Evolutionary conservation across 2,888 invertebrate genomes (phyloP), one percentile per base, ranked within the genome.

Genomic region (Spicauda simplicius): DNA sequence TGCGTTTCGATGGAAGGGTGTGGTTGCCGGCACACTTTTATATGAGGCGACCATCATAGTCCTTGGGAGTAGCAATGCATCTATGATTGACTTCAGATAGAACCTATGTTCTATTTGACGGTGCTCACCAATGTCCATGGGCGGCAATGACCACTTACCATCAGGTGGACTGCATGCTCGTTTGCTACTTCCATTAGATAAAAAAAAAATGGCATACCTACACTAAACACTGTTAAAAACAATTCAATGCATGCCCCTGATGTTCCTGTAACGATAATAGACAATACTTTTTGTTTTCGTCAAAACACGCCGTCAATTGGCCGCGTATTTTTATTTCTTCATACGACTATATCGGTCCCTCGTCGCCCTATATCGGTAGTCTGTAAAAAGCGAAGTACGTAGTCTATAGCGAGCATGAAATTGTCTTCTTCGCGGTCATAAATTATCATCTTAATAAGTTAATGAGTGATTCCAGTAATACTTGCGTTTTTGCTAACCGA

Each of bases 381-480:
- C 20, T 18, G 71, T 72, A 84, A 84, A 77, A 76, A 77, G 64
- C 73, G 74, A 72, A 74, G 73, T 72, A 77, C 37, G 62, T 68
- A 75, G 60, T 71, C 69, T 77, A 78, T 76, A 76, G 77, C 77
- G 75, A 83, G 83, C 86, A 86, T 86, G 84, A 87, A 91, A 90
- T 91, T 86, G 85, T 86, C 83, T 82, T 81, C 78, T 77, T 78
- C 74, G 80, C 78, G 79, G 83, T 83, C 84, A 91, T 92, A 91
- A 87, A 92, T 92, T 91, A 91, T 86, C 88, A 91, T 91, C 87
- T 86, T 91, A 91, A 91, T 91, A 90, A 90, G 89, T 88, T 88
- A 91, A 91, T 91, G 90, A 90, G 86, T 89, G 86, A 89, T 88
- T 88, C 86, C 83, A 83, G 79, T 84, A 87, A 90, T 89, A 84